Evolutionary conservation across 2,888 invertebrate species (phyloP), one percentile per base, ranked within the genome.

Genomic region (Trypoxylon attenuatum): DNA sequence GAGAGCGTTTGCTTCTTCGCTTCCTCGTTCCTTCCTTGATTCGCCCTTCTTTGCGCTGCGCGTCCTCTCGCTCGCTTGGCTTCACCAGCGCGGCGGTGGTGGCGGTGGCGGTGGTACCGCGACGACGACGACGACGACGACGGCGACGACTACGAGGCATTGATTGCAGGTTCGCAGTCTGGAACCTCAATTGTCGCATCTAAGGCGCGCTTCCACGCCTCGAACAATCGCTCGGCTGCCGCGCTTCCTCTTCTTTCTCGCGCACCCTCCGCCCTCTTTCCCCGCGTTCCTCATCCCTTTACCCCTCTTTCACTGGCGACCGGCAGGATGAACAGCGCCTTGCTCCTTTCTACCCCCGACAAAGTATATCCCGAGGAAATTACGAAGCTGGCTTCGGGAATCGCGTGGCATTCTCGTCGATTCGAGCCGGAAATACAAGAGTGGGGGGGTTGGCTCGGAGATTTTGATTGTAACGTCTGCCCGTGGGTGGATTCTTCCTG

Each of bases 111-210:
- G 3, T 19, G 38, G 15, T n/a, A n/a, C n/a, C 38, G 19, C 65
- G 41, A 41, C 41, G 41, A 41, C 41, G 41, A 50, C 54, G 46
- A 46, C 25, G 56, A 59, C 72, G n/a, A n/a, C n/a, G n/a, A n/a
- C 33, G 70, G 70, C 68, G 49, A 73, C 72, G 55, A 56, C 65
- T 73, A 76, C 68, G 68, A 68, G 79, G 83, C 83, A 84, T 84
- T 84, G 84, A 84, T 84, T 84, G 84, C 84, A 83, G 80, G 80
- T 83, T 84, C 83, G 81, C 82, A 77, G 83, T 83, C 82, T 81
- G 79, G 83, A 82, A 83, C 83, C 82, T 81, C 83, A 82, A 84
- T 84, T 81, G 83, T 84, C 82, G 80, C 82, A 82, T 82, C 82
- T 80, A 82, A 84, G 83, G 80, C 81, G 82, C 79, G 80, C 78